Evolutionary conservation across 2,113 vertebrate genomes (phyloP).

Genomic region (Cairina moschata): DNA sequence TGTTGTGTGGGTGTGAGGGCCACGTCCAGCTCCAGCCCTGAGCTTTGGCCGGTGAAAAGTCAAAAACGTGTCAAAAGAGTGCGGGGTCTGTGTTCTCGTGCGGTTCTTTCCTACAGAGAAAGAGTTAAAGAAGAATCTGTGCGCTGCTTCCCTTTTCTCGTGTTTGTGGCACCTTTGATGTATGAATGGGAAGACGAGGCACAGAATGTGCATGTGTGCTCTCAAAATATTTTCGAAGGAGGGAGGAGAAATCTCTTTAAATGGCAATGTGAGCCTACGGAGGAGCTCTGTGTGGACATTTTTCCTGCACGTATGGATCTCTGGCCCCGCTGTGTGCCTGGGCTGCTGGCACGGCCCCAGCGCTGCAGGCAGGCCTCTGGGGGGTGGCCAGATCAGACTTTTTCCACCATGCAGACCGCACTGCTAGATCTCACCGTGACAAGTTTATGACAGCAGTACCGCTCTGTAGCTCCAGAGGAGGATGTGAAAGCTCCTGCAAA

Average conservation of each 20-base stretch:
- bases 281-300: neutral
- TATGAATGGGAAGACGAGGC: neutral
- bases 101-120: neutral
- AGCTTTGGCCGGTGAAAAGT: neutral
- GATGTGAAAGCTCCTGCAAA: slow-evolving; percentile 12
- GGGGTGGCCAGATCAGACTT: neutral
- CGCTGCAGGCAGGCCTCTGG: slow-evolving; percentile 45
- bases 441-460: neutral
- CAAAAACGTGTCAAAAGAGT: neutral
- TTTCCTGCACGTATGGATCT: neutral
- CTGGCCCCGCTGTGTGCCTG: slow-evolving; percentile 1
- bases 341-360: slow-evolving; percentile 46
- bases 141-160: neutral
- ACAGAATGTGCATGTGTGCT: neutral
- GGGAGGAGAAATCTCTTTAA: slow-evolving; percentile 28
- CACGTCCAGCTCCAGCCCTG: neutral
- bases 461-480: neutral
- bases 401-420: neutral
- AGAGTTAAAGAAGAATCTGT: neutral
- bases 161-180: slow-evolving; percentile 5
- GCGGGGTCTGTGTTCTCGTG: neutral
- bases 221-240: neutral
- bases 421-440: neutral
- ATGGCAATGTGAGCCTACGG: neutral
- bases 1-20: too few relatives aligned